A percentile compares a stretch with the other conserved stretches of the same genome.
Conservation (phyloP, 2,797 vertebrate genomes). For the Aphelocoma californica region DNA sequence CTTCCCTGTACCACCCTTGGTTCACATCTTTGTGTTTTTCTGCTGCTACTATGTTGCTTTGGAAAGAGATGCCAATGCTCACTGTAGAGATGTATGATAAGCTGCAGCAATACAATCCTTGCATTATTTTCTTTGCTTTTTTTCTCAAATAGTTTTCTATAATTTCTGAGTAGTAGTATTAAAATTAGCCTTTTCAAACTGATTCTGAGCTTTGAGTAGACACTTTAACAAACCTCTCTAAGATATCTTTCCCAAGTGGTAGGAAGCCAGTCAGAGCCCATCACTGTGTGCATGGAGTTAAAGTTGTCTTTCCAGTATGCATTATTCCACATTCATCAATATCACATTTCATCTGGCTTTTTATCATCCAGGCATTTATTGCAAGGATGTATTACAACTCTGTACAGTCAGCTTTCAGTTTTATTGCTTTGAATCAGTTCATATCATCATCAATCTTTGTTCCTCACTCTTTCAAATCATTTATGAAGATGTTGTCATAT, state of each 20-base stretch:
- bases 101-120: neutral
- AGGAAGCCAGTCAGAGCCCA: neutral
- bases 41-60: neutral
- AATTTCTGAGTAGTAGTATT: neutral
- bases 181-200: neutral
- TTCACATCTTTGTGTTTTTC: neutral
- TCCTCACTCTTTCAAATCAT: neutral
- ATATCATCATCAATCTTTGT: neutral
- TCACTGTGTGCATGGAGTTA: neutral
- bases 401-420: neutral
- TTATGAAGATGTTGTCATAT: neutral
- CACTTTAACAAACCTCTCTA: neutral
- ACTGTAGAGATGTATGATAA: neutral
- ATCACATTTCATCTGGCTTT: neutral
- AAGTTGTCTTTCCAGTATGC: neutral
- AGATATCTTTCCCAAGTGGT: neutral
- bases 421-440: neutral
- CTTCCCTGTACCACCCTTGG: neutral
- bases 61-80: neutral
- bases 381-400: neutral
- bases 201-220: neutral
- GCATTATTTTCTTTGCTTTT: neutral
- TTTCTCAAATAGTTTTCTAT: neutral
- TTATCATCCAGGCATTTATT: neutral
- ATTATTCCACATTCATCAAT: neutral